Evolutionary conservation across 2,797 vertebrate genomes (phyloP).

Genomic region (Apodemus agrarius): DNA sequence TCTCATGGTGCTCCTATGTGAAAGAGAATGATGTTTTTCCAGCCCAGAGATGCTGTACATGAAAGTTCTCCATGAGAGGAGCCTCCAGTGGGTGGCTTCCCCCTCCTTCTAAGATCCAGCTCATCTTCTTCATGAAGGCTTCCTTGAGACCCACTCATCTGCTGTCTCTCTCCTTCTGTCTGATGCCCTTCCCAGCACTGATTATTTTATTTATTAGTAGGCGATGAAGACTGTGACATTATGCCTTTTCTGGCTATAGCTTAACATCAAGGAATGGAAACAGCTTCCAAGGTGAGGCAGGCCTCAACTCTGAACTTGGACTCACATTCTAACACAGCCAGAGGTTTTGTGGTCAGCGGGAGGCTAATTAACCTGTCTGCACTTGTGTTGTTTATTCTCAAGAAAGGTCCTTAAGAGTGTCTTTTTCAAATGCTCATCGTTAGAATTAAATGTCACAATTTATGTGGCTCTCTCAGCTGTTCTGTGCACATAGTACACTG

Average conservation of each 20-base stretch:
- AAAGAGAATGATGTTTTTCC: slow-evolving; percentile 5
- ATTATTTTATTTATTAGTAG: neutral
- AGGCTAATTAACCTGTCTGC: slow-evolving; percentile 32
- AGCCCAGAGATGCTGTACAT: neutral
- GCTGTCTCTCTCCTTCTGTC: neutral
- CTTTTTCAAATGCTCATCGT: slow-evolving; percentile 32
- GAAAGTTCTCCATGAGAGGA: neutral
- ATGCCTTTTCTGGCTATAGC: neutral
- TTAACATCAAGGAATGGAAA: neutral
- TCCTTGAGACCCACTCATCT: neutral
- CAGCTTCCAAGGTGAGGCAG: neutral
- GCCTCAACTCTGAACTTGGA: neutral
- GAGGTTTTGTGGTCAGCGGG: neutral
- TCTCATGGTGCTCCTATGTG: neutral
- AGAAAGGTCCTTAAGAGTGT: neutral
- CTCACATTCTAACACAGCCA: neutral
- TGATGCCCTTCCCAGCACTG: neutral
- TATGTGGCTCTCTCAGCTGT: slow-evolving; percentile 31
- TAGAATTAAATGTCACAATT: slow-evolving; percentile 51
- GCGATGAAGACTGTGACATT: neutral
- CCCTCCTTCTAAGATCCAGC: neutral
- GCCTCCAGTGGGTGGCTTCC: neutral
- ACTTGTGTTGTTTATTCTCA: neutral
- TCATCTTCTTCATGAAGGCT: neutral
- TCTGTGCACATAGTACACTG: neutral